Base-by-base conservation (phyloP, 2,113 vertebrate genomes). In the Thamnaconus septentrionalis region DNA sequence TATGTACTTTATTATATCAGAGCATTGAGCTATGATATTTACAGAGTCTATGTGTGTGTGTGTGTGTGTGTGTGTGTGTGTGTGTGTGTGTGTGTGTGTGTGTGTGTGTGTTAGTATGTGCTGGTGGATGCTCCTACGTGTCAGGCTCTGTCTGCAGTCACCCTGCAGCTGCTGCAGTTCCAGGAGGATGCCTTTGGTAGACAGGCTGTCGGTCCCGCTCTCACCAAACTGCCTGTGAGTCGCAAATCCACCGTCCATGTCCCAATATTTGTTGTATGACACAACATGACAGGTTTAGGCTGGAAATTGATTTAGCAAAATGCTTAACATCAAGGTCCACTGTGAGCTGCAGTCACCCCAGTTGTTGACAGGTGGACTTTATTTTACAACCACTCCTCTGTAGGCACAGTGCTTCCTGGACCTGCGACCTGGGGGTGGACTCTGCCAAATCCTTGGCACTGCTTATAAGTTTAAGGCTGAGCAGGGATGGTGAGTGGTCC, bases 401-500 rank as follows among this genome's bases (percentile, higher is more conserved):
- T 60, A 99, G 97, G 92, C 94, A 55, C 96, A 95, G 67, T 96
- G 95, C 82, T 99, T 98, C 89, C 87, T 97, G 90, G 96, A 99
- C 89, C 92, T 98, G 86, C 94, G 93, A 74, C 91, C 95, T 68
- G 96, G 94, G 5, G 95, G 96, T 51, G 95, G 95, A 71, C 93
- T 99, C 39, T 96, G 96, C 85, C 95, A 98, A 83, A 96, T 98
- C 81, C 94, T 99, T 60, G 97, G 96, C 69, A 94, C 94, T 78
- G 96, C 93, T 79, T 98, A 98, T 89, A 98, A 98, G 79, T 98
- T 97, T 64, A 97, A 97, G 84, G 96, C 93, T 6, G 97, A 98
- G 47, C 97, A 98, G 80, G 97, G 97, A 82, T 98, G 97, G 97
- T 99, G 87, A 90, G 96, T 93, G 65, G 2, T 57, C 48, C 8